Conservation (phyloP, 2,888 invertebrate genomes). For the Microctonus hyperodae region DNA sequence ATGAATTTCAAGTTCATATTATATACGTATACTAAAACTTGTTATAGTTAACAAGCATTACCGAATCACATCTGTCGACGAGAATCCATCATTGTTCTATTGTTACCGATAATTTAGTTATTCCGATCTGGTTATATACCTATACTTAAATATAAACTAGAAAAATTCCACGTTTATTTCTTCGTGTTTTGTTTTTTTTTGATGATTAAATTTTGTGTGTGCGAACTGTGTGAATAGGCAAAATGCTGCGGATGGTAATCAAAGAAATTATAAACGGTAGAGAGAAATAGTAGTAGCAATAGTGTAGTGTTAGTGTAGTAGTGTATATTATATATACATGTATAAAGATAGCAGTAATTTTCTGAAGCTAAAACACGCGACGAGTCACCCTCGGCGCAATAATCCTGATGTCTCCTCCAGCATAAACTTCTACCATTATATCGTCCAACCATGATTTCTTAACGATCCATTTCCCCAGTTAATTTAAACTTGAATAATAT, state of each 20-base stretch:
- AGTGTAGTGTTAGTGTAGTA: neutral
- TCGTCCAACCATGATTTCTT: constrained; percentile 2
- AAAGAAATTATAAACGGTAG: constrained; percentile 15
- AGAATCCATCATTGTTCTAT: neutral
- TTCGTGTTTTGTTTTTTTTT: neutral
- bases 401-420: constrained; percentile 12
- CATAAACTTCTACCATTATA: constrained; percentile 6
- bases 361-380: constrained; percentile 9
- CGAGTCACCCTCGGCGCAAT: constrained; percentile 12
- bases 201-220: neutral
- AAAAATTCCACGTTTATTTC: neutral
- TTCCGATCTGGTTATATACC: constrained; percentile 4
- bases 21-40: neutral
- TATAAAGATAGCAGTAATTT: constrained; percentile 5
- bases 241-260: constrained; percentile 16
- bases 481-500: constrained; percentile 4
- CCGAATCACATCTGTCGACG: constrained; percentile 5
- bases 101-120: neutral
- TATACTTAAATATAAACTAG: constrained; percentile 6
- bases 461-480: constrained; percentile 8
- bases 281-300: neutral
- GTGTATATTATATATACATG: neutral
- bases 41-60: neutral
- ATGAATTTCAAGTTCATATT: neutral
- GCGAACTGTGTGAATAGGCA: constrained; percentile 5